phyloP scores from a whole-genome alignment of 2,797 vertebrate genomes.

The Rachycentron canadum region DNA sequence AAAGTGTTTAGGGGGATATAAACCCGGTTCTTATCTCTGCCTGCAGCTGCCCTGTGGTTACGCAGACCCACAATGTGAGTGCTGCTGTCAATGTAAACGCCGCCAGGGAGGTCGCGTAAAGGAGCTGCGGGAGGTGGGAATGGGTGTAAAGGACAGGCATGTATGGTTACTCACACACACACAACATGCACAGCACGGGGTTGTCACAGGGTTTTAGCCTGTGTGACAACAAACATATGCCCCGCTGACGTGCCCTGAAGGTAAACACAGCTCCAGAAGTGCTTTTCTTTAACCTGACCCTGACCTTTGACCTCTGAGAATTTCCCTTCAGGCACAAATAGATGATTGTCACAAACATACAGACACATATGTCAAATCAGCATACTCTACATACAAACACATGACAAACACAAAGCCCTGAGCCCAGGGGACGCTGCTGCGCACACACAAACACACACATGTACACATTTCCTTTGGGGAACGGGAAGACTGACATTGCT shows the following conservation, averaged over 20 bases:
- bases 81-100: conserved; percentile 68
- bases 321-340: conserved; percentile 28
- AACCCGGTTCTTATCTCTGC: conserved; percentile 77
- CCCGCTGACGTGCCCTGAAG: conserved; percentile 1
- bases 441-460: conserved; percentile 16
- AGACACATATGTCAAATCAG: conserved; percentile 28
- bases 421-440: background rate
- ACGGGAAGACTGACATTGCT: conserved; percentile 61
- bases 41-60: conserved; percentile 72
- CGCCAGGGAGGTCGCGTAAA: conserved; percentile 59
- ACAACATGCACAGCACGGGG: conserved; percentile 2
- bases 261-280: conserved; percentile 7
- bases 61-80: conserved; percentile 53
- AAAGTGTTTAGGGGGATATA: conserved; percentile 70
- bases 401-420: conserved; percentile 24
- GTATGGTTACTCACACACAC: conserved; percentile 22
- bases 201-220: conserved; percentile 19
- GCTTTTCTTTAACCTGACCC: conserved; percentile 13
- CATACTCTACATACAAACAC: background rate
- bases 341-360: conserved; percentile 20
- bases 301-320: conserved; percentile 43
- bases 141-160: conserved; percentile 31
- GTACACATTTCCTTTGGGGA: conserved; percentile 21
- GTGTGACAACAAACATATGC: conserved; percentile 33
- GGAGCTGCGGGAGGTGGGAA: conserved; percentile 36